phyloP scores from a whole-genome alignment of 1,140 invertebrate species.

The Zaprionus davidi region DNA sequence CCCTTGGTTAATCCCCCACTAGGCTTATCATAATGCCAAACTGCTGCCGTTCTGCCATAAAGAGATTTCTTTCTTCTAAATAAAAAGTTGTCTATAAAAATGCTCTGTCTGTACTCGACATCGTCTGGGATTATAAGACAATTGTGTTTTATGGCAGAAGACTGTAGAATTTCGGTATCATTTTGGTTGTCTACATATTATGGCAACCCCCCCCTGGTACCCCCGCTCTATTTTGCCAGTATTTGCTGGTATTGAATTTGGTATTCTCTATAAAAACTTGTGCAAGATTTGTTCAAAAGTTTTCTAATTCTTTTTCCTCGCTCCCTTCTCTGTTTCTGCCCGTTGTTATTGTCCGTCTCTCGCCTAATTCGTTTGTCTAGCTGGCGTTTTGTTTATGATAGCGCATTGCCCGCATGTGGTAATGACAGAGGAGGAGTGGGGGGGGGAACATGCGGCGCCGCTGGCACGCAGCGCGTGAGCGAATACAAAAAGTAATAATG shows the following conservation, averaged over 20 bases:
- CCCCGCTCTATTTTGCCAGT: background rate
- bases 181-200: background rate
- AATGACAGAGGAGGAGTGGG: background rate
- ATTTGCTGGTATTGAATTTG: conserved; percentile 1
- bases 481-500: conserved; percentile 67
- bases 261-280: background rate
- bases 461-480: conserved; percentile 52
- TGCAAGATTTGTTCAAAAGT: background rate
- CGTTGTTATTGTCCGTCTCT: background rate
- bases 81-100: background rate
- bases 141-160: background rate
- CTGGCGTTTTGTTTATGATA: conserved; percentile 34
- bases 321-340: too few species aligned
- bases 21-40: conserved; percentile 6
- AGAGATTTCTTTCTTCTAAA: background rate
- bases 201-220: background rate
- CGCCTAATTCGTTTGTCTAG: conserved; percentile 3
- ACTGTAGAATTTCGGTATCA: background rate
- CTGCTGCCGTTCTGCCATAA: conserved; percentile 9
- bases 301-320: background rate
- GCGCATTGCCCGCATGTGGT: conserved; percentile 29
- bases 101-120: background rate
- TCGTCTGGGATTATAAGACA: background rate
- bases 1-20: background rate
- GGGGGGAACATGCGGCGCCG: conserved; percentile 55